Conservation (phyloP, 2,888 invertebrate genomes). For the Blera fallax region DNA sequence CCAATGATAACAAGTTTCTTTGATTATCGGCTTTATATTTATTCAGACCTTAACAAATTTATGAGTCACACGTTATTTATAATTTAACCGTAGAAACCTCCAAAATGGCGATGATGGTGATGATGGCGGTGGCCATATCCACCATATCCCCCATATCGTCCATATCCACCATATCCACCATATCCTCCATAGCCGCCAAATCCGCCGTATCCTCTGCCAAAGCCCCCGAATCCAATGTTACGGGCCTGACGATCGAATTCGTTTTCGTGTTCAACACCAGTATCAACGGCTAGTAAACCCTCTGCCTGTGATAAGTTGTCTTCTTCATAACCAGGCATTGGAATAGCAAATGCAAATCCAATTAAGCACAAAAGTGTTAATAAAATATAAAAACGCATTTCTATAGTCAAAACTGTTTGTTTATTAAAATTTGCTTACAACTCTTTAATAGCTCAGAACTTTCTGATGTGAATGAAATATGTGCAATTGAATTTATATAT, state of each 20-base stretch:
- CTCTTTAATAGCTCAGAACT: neutral
- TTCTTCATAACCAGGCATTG: neutral
- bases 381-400: conserved; percentile 14
- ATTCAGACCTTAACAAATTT: neutral
- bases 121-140: neutral
- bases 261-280: conserved; percentile 7
- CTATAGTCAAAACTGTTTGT: neutral
- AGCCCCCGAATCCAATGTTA: neutral
- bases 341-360: conserved; percentile 1
- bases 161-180: too few relatives aligned
- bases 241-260: conserved; percentile 9
- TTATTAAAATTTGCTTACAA: neutral
- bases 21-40: neutral
- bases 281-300: neutral
- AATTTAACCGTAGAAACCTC: conserved; percentile 7
- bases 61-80: too few relatives aligned
- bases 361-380: neutral
- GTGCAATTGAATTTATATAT: conserved; percentile 4
- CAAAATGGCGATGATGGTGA: neutral
- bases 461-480: neutral
- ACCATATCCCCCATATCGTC: neutral
- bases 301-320: neutral
- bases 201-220: neutral
- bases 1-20: neutral
- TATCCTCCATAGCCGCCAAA: neutral